Percentiles rank a stretch among this genome's conserved stretches.
Conservation (phyloP, 1,140 invertebrate species). For the Habropoda laboriosa region DNA sequence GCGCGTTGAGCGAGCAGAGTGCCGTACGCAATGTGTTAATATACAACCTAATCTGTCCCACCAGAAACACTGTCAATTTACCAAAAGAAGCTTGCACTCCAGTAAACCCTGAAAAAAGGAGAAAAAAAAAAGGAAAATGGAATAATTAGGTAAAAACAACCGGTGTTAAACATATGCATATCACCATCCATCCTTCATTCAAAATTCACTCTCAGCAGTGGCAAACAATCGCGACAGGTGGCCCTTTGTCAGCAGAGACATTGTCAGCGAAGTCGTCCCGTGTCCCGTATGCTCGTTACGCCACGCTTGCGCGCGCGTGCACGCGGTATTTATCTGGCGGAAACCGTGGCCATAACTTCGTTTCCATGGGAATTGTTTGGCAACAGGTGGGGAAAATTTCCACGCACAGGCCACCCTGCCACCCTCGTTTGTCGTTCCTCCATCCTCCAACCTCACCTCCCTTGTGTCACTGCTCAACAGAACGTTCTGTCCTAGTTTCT, state of each 20-base stretch:
- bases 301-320: constrained; percentile 20
- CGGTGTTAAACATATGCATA: background rate
- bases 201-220: background rate
- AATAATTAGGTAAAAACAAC: too few relatives aligned
- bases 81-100: too few relatives aligned
- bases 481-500: too few relatives aligned
- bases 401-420: constrained; percentile 64
- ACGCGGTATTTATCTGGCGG: constrained; percentile 71
- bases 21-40: too few relatives aligned
- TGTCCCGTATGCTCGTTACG: constrained; percentile 6
- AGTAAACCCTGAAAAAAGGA: too few relatives aligned
- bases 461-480: background rate
- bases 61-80: too few relatives aligned
- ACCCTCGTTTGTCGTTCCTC: constrained; percentile 33
- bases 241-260: background rate
- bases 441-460: background rate
- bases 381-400: constrained; percentile 80
- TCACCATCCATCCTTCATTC: background rate
- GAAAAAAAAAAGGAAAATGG: too few relatives aligned
- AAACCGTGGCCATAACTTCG: constrained; percentile 74
- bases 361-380: constrained; percentile 80
- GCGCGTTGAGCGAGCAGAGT: too few relatives aligned
- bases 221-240: constrained; percentile 26
- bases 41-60: too few relatives aligned
- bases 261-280: background rate